Percentiles rank a stretch among this genome's conserved stretches.
phyloP scores from a whole-genome alignment of 1,140 invertebrate species.

The Trinorchestia longiramus region DNA sequence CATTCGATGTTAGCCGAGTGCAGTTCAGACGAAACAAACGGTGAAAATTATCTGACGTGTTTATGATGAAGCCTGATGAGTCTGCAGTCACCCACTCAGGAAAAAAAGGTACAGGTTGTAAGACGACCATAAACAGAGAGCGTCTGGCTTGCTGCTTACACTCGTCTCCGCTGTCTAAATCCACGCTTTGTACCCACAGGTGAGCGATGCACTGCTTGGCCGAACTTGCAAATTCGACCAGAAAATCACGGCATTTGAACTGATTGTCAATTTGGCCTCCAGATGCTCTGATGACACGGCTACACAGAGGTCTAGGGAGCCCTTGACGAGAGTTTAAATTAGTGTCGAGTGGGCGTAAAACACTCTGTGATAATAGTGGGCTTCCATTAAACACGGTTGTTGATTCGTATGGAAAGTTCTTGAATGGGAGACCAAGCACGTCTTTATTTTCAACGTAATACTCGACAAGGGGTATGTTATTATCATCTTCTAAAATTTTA shows the following conservation, averaged over 20 bases:
- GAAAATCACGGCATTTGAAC: neutral
- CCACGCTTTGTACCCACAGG: neutral
- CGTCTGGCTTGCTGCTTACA: neutral
- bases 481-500: neutral
- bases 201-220: neutral
- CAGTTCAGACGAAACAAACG: neutral
- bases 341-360: neutral
- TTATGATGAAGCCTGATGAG: neutral
- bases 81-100: neutral
- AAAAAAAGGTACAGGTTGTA: neutral
- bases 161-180: neutral
- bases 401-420: neutral
- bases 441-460: conserved; percentile 49
- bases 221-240: neutral
- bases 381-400: neutral
- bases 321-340: neutral
- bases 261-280: neutral
- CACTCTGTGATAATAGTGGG: neutral
- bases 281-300: neutral
- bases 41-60: neutral
- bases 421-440: conserved; percentile 12
- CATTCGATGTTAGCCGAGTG: neutral
- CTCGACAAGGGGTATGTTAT: neutral
- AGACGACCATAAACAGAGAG: neutral
- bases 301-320: neutral